Evolutionary conservation across 2,113 vertebrate genomes (phyloP), one percentile per base, ranked within the genome.

Genomic region (Peucedramus taeniatus): DNA sequence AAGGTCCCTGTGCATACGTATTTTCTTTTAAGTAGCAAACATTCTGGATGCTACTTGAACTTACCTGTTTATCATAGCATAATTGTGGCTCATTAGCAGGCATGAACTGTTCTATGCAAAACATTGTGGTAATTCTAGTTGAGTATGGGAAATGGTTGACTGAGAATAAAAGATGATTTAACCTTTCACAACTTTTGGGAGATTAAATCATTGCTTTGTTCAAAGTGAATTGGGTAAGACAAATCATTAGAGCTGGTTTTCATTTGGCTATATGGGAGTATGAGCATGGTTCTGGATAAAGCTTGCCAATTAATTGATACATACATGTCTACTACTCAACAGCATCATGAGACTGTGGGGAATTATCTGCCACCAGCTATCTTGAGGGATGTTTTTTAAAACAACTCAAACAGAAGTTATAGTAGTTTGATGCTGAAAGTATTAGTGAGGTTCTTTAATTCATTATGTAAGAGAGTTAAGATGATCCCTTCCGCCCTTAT

Each of bases 391-490:
- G 4, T 6, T 40, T 51, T 70, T 79, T 84, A 19, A 56, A 45
- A 37, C 9, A 76, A 17, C n/a, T 87, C 30, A 31, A 75, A 75
- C 22, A 45, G 37, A 83, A 90, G 24, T 89, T 81, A 6, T 5
- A 44, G 69, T 83, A 66, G 31, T 56, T 87, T 64, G 49, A 44
- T 84, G 40, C 24, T 82, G 57, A 87, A 92, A 78, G 68, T 87
- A 44, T 44, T 59, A 60, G 13, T 60, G 35, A 82, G 40, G 30
- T 60, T 92, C 72, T 94, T 95, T 72, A 74, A 78, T 83, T 77
- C 42, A 64, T 94, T 87, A 87, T 93, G 57, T 64, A 91, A 70
- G 44, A 89, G 23, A 87, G 35, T 71, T 92, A 44, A 39, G 89
- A 17, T 83, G 71, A 75, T 82, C 30, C 33, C 22, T 89, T 87